Percentiles rank a stretch among this genome's conserved stretches.
These are phyloP conservation scores for Eudasyphora cyanicolor DNA, from an alignment of 2,888 invertebrate genomes.

Conservation along the genomic window DNA sequence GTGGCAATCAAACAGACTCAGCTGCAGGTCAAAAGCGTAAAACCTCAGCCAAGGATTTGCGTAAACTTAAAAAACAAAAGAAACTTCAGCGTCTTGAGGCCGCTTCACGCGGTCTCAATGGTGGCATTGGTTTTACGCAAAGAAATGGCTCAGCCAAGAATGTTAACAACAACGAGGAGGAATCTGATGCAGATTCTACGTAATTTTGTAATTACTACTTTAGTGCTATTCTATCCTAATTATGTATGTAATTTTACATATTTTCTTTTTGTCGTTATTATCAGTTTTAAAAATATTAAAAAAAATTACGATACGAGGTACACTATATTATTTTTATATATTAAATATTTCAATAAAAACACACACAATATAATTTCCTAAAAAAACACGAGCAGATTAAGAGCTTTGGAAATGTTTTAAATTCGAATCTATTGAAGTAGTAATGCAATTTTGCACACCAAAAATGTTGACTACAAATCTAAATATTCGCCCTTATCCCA, in stretches of 20 bases:
- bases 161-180: too few relatives aligned
- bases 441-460: too few relatives aligned
- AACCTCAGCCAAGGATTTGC: constrained; percentile 56
- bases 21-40: constrained; percentile 58
- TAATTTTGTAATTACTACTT: not conserved
- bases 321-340: not conserved
- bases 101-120: constrained; percentile 72
- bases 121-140: constrained; percentile 68
- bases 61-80: constrained; percentile 72
- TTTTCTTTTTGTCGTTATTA: not conserved
- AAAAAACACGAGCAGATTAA: too few relatives aligned
- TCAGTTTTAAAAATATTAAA: not conserved
- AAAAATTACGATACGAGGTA: not conserved
- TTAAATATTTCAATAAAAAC: not conserved
- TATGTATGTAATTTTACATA: constrained; percentile 14
- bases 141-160: constrained; percentile 21
- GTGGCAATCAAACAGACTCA: not conserved
- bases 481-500: too few relatives aligned
- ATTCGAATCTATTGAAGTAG: too few relatives aligned
- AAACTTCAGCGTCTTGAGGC: constrained; percentile 72
- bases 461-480: too few relatives aligned
- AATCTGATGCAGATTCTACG: constrained; percentile 18
- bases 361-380: too few relatives aligned
- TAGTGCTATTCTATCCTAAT: constrained; percentile 4
- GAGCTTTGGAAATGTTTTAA: too few relatives aligned